Evolutionary conservation across 2,797 vertebrate genomes (phyloP).

Genomic region (Sebastes aleutianus): DNA sequence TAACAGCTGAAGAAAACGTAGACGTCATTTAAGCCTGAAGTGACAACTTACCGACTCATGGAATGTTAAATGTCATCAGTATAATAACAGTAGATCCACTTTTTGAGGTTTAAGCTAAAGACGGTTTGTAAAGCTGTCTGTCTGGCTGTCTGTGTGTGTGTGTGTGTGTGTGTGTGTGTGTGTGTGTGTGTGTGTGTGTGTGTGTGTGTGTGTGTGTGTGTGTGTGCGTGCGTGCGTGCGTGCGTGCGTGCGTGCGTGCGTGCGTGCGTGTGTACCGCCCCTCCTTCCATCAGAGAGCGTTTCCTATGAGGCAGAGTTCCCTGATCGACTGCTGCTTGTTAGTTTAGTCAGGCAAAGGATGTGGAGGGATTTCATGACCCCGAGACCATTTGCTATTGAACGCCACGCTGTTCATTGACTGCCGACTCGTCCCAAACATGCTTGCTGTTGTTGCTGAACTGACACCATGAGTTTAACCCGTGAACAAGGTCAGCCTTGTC

Average conservation of each 20-base stretch:
- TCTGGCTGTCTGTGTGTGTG: background rate
- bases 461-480: conserved; percentile 1
- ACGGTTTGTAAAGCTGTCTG: background rate
- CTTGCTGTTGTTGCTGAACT: background rate
- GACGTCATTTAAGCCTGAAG: conserved; percentile 11
- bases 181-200: background rate
- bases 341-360: conserved; percentile 16
- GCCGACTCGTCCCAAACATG: conserved; percentile 3
- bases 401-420: conserved; percentile 20
- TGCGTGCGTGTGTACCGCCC: background rate
- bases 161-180: background rate
- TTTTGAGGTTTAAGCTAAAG: background rate
- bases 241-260: too few relatives aligned
- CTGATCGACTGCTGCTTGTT: conserved; percentile 30
- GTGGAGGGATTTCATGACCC: conserved; percentile 37
- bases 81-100: background rate
- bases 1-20: conserved; percentile 2
- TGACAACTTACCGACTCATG: background rate
- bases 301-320: conserved; percentile 7
- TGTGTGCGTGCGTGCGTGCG: background rate
- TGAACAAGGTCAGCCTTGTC: background rate
- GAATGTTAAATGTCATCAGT: conserved; percentile 2
- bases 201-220: too few relatives aligned
- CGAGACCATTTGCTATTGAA: conserved; percentile 17
- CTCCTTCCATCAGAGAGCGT: conserved; percentile 1